phyloP scores from a whole-genome alignment of 1,140 invertebrate species.

The Antheraea mylitta region DNA sequence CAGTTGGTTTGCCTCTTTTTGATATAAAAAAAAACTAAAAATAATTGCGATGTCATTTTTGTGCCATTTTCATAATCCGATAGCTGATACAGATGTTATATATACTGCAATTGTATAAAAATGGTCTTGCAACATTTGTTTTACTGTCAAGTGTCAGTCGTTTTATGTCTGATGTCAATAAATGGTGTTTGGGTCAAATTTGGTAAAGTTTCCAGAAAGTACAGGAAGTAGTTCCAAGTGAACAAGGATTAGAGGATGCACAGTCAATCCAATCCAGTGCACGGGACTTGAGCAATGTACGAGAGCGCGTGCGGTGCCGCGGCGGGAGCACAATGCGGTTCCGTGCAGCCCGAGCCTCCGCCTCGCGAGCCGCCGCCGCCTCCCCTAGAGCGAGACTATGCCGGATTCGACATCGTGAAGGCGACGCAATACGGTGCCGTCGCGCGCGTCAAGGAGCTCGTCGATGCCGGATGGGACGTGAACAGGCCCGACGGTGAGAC shows the following conservation, averaged over 20 bases:
- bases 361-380: slow-evolving; percentile 80
- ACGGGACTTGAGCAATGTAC: slow-evolving; percentile 74
- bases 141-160: neutral
- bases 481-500: slow-evolving; percentile 94
- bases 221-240: neutral
- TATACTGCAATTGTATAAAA: neutral
- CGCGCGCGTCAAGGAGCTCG: slow-evolving; percentile 89
- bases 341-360: slow-evolving; percentile 49
- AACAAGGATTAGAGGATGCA: neutral
- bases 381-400: slow-evolving; percentile 85
- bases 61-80: no score
- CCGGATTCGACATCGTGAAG: slow-evolving; percentile 95
- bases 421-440: slow-evolving; percentile 96
- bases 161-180: neutral
- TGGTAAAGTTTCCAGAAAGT: neutral
- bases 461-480: slow-evolving; percentile 94
- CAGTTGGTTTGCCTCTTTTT: no score
- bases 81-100: no score
- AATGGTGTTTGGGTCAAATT: neutral
- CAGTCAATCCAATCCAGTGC: neutral
- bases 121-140: neutral
- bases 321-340: slow-evolving; percentile 72
- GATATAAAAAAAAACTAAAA: no score
- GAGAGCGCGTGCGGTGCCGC: slow-evolving; percentile 83
- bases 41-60: no score